Evolutionary conservation across 2,888 invertebrate species (phyloP), one percentile per base, ranked within the genome.

Genomic region (Leptopilina myrica): DNA sequence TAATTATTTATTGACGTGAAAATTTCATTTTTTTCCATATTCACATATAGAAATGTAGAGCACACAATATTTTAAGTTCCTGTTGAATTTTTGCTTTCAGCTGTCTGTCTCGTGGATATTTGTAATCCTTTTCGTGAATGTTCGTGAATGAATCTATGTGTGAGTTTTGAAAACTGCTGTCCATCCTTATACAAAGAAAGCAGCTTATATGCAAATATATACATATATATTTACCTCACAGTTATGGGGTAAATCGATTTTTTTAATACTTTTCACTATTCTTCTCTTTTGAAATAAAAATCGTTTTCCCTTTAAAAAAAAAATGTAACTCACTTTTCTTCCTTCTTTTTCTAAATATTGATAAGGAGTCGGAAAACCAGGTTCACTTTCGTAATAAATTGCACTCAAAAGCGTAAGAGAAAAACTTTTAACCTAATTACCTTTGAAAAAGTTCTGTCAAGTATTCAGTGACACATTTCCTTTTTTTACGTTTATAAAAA

Each of bases 101-200:
- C 69, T 69, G 69, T 49, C 67, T 53, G 12, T 14, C 46, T 67
- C 20, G 20, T 46, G 46, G 67, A 26, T 49, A 67, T 69, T 53
- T 26, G 69, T 53, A 69, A 53, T 49, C 69, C 49, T 69, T 69
- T 49, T 53, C 49, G 69, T 69, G 20, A 20, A 69, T 49, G 26
- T 62, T 20, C n/a, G n/a, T 67, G 46, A 4, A 46, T 15, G 7
- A 8, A 46, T 69, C 26, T 53, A 49, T 49, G 20, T 49, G 49
- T 69, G 49, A 7, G 14, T 26, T 12, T 53, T 53, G 7, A 53
- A 53, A 69, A 20, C 26, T 26, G 26, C 14, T 14, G 53, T 69
- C 15, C 53, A 49, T 12, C 11, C 53, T 5, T 26, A 53, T 20
- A 8, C 49, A 26, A 49, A 53, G 12, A 67, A 67, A 67, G 67